Evolutionary conservation across 1,140 invertebrate species (phyloP), one percentile per base, ranked within the genome.

Genomic region (Drosophila erecta): DNA sequence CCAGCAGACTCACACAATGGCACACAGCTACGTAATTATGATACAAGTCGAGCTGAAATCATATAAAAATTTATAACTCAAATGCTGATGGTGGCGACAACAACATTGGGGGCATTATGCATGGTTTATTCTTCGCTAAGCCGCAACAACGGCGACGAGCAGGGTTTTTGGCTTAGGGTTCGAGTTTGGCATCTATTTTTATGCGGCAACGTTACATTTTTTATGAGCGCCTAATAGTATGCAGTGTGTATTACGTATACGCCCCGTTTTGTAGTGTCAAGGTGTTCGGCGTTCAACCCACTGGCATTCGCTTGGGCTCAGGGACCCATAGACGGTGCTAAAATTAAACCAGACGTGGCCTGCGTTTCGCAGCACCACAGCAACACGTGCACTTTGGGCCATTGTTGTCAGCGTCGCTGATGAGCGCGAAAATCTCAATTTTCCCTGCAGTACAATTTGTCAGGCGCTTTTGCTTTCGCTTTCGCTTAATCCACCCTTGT

Each of bases 381-480:
- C 76, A 80, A 85, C 81, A 85, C 80, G 76, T 84, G 81, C 76
- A 84, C 54, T 80, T 64, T 58, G 72, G 64, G 51, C 37, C 47
- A 69, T 71, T 76, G 65, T 62, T 76, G 75, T 27, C 53, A 22
- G 20, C 61, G 47, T 35, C 65, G 74, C 60, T 78, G 81, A 87
- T 87, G 84, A 89, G 79, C 83, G 79, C 70, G 79, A 87, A 87
- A 87, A 87, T 87, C 83, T 76, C 75, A 86, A 86, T 86, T 86
- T 86, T 86, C 83, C 83, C 83, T 76, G 83, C 76, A 83, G 83
- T 79, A 87, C 84, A 89, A 89, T 87, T 89, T 87, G 75, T 77
- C 47, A 59, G 46, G 30, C 47, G 40, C 43, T 55, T 70, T 86
- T 55, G 62, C 51, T 8, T 30, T 83, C 61, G 38, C 24, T 54